Percentiles rank a stretch among this genome's conserved stretches.
These are phyloP conservation scores for Meriones psammophilus DNA, from an alignment of 2,797 vertebrate species.

Conservation along the genomic window DNA sequence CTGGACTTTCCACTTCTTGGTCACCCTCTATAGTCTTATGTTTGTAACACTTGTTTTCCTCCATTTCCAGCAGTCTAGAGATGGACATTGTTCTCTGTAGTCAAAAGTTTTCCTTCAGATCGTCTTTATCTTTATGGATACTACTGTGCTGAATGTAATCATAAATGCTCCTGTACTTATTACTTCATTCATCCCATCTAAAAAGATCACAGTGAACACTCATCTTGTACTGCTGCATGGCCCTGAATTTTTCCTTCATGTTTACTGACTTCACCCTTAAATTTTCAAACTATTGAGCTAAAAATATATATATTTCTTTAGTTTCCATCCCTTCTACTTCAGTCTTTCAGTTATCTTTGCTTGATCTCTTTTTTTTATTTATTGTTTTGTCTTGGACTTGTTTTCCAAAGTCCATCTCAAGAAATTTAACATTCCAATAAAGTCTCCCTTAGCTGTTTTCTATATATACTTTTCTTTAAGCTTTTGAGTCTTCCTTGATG, in stretches of 20 bases:
- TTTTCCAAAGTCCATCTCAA: conserved; percentile 37
- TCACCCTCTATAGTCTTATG: neutral
- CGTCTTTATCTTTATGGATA: conserved; percentile 22
- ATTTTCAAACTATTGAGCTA: conserved; percentile 33
- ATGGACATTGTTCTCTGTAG: neutral
- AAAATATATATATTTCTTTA: conserved; percentile 13
- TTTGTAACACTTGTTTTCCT: neutral
- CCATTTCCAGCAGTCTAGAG: conserved; percentile 21
- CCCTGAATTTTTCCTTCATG: conserved; percentile 7
- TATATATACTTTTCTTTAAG: neutral
- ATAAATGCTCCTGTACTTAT: neutral
- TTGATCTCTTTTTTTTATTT: conserved; percentile 20
- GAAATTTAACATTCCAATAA: conserved; percentile 10
- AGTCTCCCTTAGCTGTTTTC: neutral
- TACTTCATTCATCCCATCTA: neutral
- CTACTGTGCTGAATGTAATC: conserved; percentile 1
- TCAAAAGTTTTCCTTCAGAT: conserved; percentile 6
- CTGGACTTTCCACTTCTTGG: neutral
- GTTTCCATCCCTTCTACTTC: neutral
- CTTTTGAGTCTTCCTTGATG: neutral
- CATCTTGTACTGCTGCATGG: neutral
- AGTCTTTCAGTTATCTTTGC: neutral
- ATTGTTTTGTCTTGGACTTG: conserved; percentile 16
- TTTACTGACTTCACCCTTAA: neutral
- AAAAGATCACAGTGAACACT: neutral